Percentiles rank a stretch among this genome's conserved stretches.
Conservation (phyloP, 1,140 invertebrate genomes). For the Zaprionus ornatus region DNA sequence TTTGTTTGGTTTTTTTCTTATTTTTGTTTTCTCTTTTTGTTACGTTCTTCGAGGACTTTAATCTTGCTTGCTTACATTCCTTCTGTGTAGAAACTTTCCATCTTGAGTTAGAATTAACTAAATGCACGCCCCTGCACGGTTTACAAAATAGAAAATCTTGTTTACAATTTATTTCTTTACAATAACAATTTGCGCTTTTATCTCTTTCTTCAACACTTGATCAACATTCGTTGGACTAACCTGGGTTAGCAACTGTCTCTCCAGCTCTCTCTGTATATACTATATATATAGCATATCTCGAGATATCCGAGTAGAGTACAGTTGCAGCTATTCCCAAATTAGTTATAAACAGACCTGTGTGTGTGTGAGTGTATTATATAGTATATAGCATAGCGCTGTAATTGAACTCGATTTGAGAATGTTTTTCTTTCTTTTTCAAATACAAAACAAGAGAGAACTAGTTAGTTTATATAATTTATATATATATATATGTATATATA, state of each 20-base stretch:
- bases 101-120: constrained; percentile 56
- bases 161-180: constrained; percentile 46
- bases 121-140: constrained; percentile 64
- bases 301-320: constrained; percentile 59
- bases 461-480: constrained; percentile 2
- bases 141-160: constrained; percentile 29
- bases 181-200: constrained; percentile 75
- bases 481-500: too few species aligned
- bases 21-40: constrained; percentile 6
- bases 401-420: constrained; percentile 32
- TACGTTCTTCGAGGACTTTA: constrained; percentile 12
- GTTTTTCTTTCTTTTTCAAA: constrained; percentile 1
- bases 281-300: constrained; percentile 46
- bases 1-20: not conserved
- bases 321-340: constrained; percentile 51
- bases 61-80: constrained; percentile 8
- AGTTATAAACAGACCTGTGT: constrained; percentile 32
- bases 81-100: constrained; percentile 53
- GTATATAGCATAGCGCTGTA: constrained; percentile 11
- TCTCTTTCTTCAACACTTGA: not conserved
- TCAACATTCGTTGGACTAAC: constrained; percentile 38
- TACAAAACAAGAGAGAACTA: constrained; percentile 1
- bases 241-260: constrained; percentile 29
- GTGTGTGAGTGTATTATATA: constrained; percentile 25
- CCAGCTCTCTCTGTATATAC: constrained; percentile 47